Base-by-base conservation (phyloP, 2,888 invertebrate species). In the Andrena dorsata region DNA sequence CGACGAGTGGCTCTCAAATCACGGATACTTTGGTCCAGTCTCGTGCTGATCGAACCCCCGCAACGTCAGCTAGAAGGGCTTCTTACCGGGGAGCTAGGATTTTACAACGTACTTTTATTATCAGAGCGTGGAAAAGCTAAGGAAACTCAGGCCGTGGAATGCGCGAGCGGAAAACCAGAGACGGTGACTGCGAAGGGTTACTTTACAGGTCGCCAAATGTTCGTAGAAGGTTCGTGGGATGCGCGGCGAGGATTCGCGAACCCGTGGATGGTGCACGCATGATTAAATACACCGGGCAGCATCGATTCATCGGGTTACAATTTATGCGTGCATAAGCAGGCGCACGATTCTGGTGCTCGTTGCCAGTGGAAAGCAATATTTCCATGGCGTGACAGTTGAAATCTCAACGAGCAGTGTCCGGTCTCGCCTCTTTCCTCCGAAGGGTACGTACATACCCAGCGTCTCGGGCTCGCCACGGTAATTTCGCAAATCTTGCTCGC, bases 1-100 rank as follows among this genome's bases (percentile, higher is more conserved):
- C 90, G 93, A 91, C 87, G 84, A 92, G 92, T 85, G 93, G 91
- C 87, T 93, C 93, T 93, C 93, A 93, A 92, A 88, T 82, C 74
- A 77, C 53, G 88, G 88, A 77, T 89, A 86, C 63, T 23, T 26
- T 2, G 5, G 7, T 8, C 23, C 20, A 16, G 13, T 51, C 13
- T 51, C 20, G 20, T 1, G 26, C 16, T 16, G n/a, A 20, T 20
- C 20, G 32, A 69, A 60, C 49, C 56, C 60, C 70, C 60, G 70
- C 70, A 30, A 60, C 63, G 23, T 10, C 20, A 4, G 41, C 8
- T 5, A 2, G 16, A 10, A 23, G 2, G 13, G 6, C 35, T 26
- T 23, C 10, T 13, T 8, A 26, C 20, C 13, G 0, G 2, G 10
- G 10, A 10, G 26, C 56, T 23, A 56, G 41, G 5, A 16, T 41